These are phyloP conservation scores for Phyllostomus hastatus DNA, from an alignment of 2,113 vertebrate genomes.

Conservation along the genomic window DNA sequence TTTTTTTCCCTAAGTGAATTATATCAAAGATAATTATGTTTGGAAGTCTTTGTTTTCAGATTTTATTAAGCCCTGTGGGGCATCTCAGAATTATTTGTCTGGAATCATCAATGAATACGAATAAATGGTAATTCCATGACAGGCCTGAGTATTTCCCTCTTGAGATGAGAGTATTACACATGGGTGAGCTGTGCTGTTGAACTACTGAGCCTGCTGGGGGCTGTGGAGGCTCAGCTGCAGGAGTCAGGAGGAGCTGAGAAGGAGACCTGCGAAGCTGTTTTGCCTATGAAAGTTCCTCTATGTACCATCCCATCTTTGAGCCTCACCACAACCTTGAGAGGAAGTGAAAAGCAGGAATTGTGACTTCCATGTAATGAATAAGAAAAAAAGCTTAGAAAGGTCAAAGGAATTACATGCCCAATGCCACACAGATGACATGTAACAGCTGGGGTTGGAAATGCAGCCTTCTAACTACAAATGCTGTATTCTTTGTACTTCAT, in stretches of 20 bases:
- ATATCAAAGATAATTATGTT: slow-evolving; percentile 36
- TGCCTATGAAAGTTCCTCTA: background rate
- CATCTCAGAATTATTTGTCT: slow-evolving; percentile 24
- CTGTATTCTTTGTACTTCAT: background rate
- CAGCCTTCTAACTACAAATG: background rate
- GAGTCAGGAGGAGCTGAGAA: background rate
- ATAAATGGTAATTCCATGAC: background rate
- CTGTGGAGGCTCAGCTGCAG: background rate
- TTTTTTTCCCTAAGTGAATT: background rate
- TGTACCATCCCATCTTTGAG: too few species aligned
- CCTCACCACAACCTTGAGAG: background rate
- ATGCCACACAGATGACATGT: background rate
- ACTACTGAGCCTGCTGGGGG: rapidly evolving
- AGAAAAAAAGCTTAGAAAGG: background rate
- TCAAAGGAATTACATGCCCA: background rate
- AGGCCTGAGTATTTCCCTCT: background rate
- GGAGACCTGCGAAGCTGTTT: background rate
- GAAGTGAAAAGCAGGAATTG: background rate
- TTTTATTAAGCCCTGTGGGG: slow-evolving; percentile 3
- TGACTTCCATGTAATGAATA: background rate
- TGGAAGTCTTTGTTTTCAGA: slow-evolving; percentile 5
- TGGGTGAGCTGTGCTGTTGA: background rate
- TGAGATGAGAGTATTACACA: background rate
- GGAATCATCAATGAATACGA: slow-evolving; percentile 21
- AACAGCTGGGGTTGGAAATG: background rate